Evolutionary conservation across 2,888 invertebrate species (phyloP).

Genomic region (Acrocyrtus sp.): DNA sequence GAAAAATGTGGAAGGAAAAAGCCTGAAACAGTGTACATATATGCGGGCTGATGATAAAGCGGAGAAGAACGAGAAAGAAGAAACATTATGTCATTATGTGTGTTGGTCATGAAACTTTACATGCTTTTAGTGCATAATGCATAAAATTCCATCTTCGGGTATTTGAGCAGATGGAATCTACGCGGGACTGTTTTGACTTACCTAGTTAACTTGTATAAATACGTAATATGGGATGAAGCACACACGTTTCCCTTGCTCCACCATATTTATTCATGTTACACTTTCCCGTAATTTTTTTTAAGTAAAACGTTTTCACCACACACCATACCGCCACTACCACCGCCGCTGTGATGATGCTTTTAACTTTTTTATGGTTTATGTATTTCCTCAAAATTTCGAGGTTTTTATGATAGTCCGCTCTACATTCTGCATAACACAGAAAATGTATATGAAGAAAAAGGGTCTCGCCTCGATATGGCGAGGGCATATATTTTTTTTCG

Average conservation of each 20-base stretch:
- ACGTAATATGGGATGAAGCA: neutral
- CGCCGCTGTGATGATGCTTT: conserved; percentile 1
- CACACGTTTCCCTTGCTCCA: neutral
- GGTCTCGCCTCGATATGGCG: too few relatives aligned
- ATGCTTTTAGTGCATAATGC: conserved; percentile 15
- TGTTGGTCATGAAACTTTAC: conserved; percentile 26
- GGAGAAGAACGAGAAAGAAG: neutral
- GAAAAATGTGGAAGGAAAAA: too few relatives aligned
- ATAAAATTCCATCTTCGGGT: conserved; percentile 8
- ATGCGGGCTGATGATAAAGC: neutral
- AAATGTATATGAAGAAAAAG: too few relatives aligned
- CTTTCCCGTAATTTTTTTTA: neutral
- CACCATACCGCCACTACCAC: too few relatives aligned
- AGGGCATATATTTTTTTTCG: too few relatives aligned
- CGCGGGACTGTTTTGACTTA: too few relatives aligned
- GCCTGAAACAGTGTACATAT: too few relatives aligned
- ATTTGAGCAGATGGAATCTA: neutral
- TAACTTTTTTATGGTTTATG: conserved; percentile 8
- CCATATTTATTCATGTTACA: neutral
- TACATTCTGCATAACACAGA: too few relatives aligned
- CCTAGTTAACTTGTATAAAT: neutral
- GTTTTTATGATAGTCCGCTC: too few relatives aligned
- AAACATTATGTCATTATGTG: conserved; percentile 19
- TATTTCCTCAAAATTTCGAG: neutral
- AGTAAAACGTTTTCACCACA: neutral